Evolutionary conservation across 2,113 vertebrate species (phyloP).

Genomic region (Ammodytes dubius): DNA sequence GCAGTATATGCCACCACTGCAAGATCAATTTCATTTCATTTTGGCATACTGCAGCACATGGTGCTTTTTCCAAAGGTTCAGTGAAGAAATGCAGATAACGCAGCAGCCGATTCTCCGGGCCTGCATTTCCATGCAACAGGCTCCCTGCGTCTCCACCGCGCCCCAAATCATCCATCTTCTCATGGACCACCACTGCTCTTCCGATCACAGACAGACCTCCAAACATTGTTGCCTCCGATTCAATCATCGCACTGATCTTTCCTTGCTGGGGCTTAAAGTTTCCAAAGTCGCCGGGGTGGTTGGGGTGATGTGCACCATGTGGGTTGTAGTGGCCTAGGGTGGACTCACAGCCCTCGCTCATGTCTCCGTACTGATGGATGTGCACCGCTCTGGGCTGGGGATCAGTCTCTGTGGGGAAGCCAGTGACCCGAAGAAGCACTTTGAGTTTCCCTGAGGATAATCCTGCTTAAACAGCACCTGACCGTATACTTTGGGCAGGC

Average conservation of each 20-base stretch:
- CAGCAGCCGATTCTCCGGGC: conserved; percentile 93
- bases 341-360: conserved; percentile 88
- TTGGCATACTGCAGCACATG: conserved; percentile 55
- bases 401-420: conserved; percentile 76
- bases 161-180: conserved; percentile 91
- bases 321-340: conserved; percentile 94
- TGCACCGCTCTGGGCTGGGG: conserved; percentile 87
- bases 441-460: conserved; percentile 77
- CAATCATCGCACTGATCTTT: conserved; percentile 74
- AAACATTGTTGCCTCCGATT: conserved; percentile 84
- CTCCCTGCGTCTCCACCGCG: conserved; percentile 89
- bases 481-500: conserved; percentile 86
- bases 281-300: conserved; percentile 94
- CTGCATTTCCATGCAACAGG: conserved; percentile 91
- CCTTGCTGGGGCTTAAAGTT: conserved; percentile 89
- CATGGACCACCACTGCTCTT: conserved; percentile 91
- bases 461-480: conserved; percentile 88
- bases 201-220: conserved; percentile 87
- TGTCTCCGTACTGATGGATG: conserved; percentile 92
- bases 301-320: conserved; percentile 82
- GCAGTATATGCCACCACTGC: not conserved
- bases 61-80: conserved; percentile 80
- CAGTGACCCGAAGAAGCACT: conserved; percentile 85
- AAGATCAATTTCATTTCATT: conserved; percentile 12
- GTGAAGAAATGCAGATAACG: conserved; percentile 85